Percentiles rank a stretch among this genome's conserved stretches.
Evolutionary conservation across 2,113 vertebrate species (phyloP).

Genomic region (Tor tambroides): DNA sequence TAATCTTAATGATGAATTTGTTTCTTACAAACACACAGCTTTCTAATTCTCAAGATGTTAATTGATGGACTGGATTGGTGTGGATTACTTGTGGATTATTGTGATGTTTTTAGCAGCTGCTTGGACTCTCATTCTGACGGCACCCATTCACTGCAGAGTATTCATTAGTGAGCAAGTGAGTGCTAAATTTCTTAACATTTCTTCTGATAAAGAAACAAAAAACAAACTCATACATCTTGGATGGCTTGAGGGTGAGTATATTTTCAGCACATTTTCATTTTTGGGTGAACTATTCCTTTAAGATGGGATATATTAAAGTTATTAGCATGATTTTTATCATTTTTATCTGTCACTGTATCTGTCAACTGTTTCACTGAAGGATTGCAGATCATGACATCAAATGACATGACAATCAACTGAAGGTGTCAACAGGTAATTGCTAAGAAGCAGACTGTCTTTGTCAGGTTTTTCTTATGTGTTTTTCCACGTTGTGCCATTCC

Average conservation of each 20-base stretch:
- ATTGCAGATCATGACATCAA: background rate
- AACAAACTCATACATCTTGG: no score
- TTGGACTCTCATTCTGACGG: no score
- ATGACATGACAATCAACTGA: background rate
- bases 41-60: no score
- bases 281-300: background rate
- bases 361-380: background rate
- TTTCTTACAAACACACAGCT: background rate
- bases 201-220: no score
- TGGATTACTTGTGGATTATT: no score
- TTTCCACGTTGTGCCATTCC: slow-evolving; percentile 11
- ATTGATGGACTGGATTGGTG: no score
- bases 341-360: background rate
- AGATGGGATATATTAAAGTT: background rate
- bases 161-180: no score
- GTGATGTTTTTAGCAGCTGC: no score
- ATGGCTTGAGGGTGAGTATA: no score
- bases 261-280: background rate
- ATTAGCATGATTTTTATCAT: background rate
- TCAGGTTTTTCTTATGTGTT: background rate
- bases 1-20: background rate
- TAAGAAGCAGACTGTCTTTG: background rate
- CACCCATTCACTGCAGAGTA: no score
- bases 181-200: background rate
- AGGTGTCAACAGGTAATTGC: background rate